Evolutionary conservation across 2,888 invertebrate genomes (phyloP).

Genomic region (Drosophila colorata): DNA sequence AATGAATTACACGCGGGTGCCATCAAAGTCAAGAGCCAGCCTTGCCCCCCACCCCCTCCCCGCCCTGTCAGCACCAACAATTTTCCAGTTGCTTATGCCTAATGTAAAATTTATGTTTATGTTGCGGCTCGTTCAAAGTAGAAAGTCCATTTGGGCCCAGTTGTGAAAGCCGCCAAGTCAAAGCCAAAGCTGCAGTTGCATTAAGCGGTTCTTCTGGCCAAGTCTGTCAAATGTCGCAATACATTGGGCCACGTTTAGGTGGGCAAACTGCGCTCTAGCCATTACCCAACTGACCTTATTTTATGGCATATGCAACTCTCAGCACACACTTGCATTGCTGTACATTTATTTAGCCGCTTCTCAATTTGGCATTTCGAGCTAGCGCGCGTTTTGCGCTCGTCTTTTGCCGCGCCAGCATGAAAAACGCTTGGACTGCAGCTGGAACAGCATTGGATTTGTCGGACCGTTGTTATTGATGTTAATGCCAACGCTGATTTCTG

Average conservation of each 20-base stretch:
- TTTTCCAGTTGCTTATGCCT: slow-evolving; percentile 47
- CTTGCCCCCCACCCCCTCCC: not conserved
- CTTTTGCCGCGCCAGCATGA: slow-evolving; percentile 31
- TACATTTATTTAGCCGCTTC: slow-evolving; percentile 17
- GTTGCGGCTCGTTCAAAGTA: slow-evolving; percentile 52
- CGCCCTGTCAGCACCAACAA: not conserved
- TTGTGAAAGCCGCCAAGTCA: slow-evolving; percentile 57
- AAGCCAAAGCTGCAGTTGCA: slow-evolving; percentile 46
- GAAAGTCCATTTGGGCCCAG: slow-evolving; percentile 65
- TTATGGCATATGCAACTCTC: slow-evolving; percentile 40
- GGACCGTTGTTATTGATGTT: slow-evolving; percentile 48
- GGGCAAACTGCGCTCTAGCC: slow-evolving; percentile 32
- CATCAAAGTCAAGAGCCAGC: slow-evolving; percentile 60
- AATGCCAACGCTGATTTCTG: slow-evolving; percentile 44
- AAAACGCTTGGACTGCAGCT: slow-evolving; percentile 41
- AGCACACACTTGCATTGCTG: slow-evolving; percentile 12
- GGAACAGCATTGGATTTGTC: slow-evolving; percentile 24
- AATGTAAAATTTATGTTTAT: slow-evolving; percentile 80
- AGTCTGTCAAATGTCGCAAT: slow-evolving; percentile 41
- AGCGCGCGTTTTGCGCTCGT: slow-evolving; percentile 37
- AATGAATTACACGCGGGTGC: slow-evolving; percentile 65
- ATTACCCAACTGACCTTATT: slow-evolving; percentile 81
- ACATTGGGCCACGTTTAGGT: slow-evolving; percentile 61
- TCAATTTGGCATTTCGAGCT: slow-evolving; percentile 46
- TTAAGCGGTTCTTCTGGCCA: slow-evolving; percentile 36